Conservation (phyloP, 2,113 vertebrate genomes). For the Sminthopsis crassicaudata region DNA sequence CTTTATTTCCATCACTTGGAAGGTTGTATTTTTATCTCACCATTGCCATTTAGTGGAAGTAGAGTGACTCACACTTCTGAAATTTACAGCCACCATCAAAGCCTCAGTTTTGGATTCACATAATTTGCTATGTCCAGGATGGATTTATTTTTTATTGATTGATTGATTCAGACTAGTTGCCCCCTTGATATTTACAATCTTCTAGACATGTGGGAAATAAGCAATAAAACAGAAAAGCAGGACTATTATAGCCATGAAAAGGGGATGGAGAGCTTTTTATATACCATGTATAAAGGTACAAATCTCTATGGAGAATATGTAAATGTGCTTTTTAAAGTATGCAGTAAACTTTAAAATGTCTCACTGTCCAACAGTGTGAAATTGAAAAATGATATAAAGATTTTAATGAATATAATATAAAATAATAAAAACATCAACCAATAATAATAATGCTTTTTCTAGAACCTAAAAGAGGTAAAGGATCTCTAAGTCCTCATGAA, state of each 20-base stretch:
- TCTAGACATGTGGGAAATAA: not conserved
- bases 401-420: not conserved
- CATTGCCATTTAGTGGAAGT: not conserved
- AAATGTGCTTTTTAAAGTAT: slow-evolving; percentile 43
- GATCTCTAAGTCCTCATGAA: not conserved
- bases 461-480: not conserved
- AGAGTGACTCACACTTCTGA: not conserved
- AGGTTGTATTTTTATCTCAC: not conserved
- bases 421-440: not conserved
- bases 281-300: slow-evolving; percentile 7
- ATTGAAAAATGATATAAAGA: slow-evolving; percentile 16
- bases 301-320: not conserved
- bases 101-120: not conserved
- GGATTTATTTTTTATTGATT: not conserved
- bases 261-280: not conserved
- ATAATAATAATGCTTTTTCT: not conserved
- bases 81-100: not conserved
- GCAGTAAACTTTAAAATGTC: slow-evolving; percentile 33
- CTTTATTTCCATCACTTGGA: not conserved
- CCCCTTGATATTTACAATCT: not conserved
- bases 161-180: not conserved
- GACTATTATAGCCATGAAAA: slow-evolving; percentile 11
- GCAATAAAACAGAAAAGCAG: not conserved
- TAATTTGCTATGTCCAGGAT: not conserved
- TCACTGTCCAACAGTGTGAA: slow-evolving; percentile 33